Evolutionary conservation across 2,888 invertebrate species (phyloP).

Genomic region (Diarsia brunnea): DNA sequence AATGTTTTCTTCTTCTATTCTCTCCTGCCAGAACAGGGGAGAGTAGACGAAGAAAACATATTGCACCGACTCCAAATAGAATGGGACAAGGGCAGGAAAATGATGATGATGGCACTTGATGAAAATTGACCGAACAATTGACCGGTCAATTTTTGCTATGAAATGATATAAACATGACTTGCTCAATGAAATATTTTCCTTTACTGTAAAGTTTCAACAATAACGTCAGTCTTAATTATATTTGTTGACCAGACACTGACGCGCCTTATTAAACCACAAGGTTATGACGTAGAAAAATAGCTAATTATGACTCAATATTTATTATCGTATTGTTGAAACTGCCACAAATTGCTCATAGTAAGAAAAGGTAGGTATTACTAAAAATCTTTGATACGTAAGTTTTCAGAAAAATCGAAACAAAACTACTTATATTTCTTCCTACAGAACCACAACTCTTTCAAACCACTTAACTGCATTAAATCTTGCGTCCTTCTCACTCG

Average conservation of each 20-base stretch:
- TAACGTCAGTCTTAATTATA: slow-evolving; percentile 5
- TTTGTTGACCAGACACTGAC: slow-evolving; percentile 4
- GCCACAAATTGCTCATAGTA: not conserved
- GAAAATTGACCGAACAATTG: too few species aligned
- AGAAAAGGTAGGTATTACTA: not conserved
- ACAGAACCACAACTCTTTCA: slow-evolving; percentile 50
- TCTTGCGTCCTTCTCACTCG: slow-evolving; percentile 30
- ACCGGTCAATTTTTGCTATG: not conserved
- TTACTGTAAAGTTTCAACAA: not conserved
- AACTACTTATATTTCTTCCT: slow-evolving; percentile 4
- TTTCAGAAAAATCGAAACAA: not conserved
- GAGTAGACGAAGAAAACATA: too few species aligned
- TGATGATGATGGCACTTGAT: too few species aligned
- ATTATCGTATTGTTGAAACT: slow-evolving; percentile 13
- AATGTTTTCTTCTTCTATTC: too few species aligned
- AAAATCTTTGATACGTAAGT: slow-evolving; percentile 5
- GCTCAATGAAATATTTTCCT: not conserved
- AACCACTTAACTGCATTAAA: slow-evolving; percentile 44
- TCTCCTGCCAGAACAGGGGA: too few species aligned
- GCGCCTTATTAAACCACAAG: slow-evolving; percentile 6
- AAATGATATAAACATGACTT: not conserved
- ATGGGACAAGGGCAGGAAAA: too few species aligned
- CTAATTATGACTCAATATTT: slow-evolving; percentile 11
- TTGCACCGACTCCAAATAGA: too few species aligned
- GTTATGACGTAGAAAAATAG: slow-evolving; percentile 10